Conservation (phyloP, 2,797 vertebrate genomes). For the Gymnodraco acuticeps region DNA sequence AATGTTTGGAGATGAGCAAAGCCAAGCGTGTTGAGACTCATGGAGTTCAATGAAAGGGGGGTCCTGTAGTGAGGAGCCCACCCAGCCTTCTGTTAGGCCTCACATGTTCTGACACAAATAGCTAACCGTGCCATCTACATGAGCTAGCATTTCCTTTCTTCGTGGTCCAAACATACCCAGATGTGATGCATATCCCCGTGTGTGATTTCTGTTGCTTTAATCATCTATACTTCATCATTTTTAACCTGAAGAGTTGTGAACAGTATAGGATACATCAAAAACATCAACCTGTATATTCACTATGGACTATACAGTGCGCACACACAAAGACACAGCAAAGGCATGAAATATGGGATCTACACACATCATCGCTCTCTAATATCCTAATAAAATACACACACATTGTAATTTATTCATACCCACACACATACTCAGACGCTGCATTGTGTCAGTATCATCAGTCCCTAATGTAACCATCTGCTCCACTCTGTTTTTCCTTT, state of each 20-base stretch:
- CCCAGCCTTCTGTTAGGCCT: conserved; percentile 58
- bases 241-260: conserved; percentile 1
- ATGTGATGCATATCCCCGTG: not conserved
- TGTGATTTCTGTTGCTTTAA: conserved; percentile 20
- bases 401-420: conserved; percentile 59
- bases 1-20: conserved; percentile 50
- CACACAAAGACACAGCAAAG: conserved; percentile 10
- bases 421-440: conserved; percentile 56
- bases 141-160: conserved; percentile 8
- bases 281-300: not conserved
- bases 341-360: conserved; percentile 24
- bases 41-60: conserved; percentile 65
- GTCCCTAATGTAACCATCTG: conserved; percentile 84
- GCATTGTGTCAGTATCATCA: conserved; percentile 78
- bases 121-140: conserved; percentile 24
- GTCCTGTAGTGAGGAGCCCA: conserved; percentile 48
- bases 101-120: conserved; percentile 30
- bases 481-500: conserved; percentile 77
- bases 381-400: conserved; percentile 47
- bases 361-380: conserved; percentile 35
- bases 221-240: conserved; percentile 3
- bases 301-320: not conserved
- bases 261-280: not conserved
- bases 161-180: conserved; percentile 13
- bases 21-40: conserved; percentile 33